Percentiles rank a stretch among this genome's conserved stretches.
phyloP scores from a whole-genome alignment of 2,113 vertebrate genomes.

The Carollia perspicillata region DNA sequence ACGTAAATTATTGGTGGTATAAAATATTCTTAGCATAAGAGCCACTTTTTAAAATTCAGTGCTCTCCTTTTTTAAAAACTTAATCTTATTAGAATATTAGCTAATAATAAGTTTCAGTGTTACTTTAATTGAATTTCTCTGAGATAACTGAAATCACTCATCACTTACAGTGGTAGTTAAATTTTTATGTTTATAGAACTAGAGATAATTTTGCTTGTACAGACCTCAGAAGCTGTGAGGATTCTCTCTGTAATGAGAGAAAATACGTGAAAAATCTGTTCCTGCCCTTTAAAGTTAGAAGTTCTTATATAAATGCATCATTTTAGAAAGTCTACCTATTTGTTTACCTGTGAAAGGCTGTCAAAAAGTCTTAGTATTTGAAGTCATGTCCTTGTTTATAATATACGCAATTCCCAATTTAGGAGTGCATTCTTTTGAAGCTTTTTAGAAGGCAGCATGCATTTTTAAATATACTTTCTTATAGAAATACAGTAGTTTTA shows the following conservation, averaged over 20 bases:
- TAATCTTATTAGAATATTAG: conserved; percentile 12
- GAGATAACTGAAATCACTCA: background rate
- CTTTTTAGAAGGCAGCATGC: background rate
- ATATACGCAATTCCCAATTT: background rate
- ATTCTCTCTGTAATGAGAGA: conserved; percentile 50
- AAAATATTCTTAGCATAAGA: conserved; percentile 14
- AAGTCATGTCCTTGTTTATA: background rate
- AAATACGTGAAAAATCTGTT: background rate
- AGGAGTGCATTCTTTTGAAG: background rate
- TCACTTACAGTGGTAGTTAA: background rate
- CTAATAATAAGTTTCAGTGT: background rate
- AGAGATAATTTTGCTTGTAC: conserved; percentile 54
- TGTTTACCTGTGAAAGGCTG: background rate
- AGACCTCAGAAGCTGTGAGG: conserved; percentile 36
- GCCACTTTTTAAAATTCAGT: background rate
- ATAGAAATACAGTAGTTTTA: background rate
- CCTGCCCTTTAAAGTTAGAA: conserved; percentile 32
- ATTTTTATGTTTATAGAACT: background rate
- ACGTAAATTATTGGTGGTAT: background rate
- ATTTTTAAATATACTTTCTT: background rate
- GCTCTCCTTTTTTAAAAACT: background rate
- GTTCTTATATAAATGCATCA: conserved; percentile 4
- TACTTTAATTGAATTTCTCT: conserved; percentile 8
- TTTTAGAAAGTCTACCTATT: conserved; percentile 38
- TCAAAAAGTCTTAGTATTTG: background rate